Percentiles rank a stretch among this genome's conserved stretches.
Conservation (phyloP, 2,113 vertebrate genomes). For the Alosa alosa region DNA sequence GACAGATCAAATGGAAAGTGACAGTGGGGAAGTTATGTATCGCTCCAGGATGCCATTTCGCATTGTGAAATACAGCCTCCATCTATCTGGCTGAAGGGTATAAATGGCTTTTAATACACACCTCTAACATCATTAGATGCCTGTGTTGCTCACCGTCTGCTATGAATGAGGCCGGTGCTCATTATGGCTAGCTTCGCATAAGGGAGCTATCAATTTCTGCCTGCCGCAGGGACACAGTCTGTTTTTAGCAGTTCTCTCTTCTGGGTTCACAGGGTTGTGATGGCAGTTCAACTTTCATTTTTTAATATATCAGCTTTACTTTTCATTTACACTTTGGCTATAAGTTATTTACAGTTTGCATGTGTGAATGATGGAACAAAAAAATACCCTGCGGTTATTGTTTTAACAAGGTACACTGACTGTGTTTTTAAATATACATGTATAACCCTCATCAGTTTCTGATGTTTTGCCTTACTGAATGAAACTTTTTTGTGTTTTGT, state of each 20-base stretch:
- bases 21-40: slow-evolving; percentile 48
- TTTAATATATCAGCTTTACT: background rate
- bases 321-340: background rate
- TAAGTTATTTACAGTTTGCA: background rate
- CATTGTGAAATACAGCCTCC: slow-evolving; percentile 41
- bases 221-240: slow-evolving; percentile 1
- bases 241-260: background rate
- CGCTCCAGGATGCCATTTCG: slow-evolving; percentile 40
- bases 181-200: slow-evolving; percentile 30
- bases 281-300: background rate
- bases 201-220: slow-evolving; percentile 13
- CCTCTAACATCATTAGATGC: slow-evolving; percentile 44
- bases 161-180: slow-evolving; percentile 34
- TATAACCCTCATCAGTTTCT: no score
- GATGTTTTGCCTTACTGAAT: no score
- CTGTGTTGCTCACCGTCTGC: slow-evolving; percentile 35
- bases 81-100: slow-evolving; percentile 39
- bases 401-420: background rate
- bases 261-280: background rate
- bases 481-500: no score
- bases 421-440: background rate
- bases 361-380: background rate
- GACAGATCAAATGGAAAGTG: slow-evolving; percentile 54
- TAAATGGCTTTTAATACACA: slow-evolving; percentile 49
- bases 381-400: background rate